A percentile compares a stretch with the other conserved stretches of the same genome.
Conservation (phyloP, 1,140 invertebrate species). For the Choristoneura fumiferana region DNA sequence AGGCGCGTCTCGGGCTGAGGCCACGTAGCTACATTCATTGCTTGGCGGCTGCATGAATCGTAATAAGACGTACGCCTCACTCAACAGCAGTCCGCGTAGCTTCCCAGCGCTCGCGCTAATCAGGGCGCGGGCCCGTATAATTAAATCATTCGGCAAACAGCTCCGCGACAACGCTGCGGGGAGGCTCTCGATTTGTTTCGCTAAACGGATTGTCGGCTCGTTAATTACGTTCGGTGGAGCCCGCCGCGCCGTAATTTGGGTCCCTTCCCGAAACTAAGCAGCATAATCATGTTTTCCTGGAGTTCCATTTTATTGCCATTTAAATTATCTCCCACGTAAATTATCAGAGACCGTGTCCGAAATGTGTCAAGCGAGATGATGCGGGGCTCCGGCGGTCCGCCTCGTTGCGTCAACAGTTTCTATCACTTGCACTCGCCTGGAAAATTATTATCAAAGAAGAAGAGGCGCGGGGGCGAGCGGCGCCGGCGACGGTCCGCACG, state of each 20-base stretch:
- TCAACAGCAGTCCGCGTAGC: too few species aligned
- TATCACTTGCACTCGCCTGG: background rate
- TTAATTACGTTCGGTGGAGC: background rate
- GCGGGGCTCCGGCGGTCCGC: background rate
- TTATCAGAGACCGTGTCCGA: background rate
- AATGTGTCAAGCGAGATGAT: background rate
- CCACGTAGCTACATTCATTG: too few species aligned
- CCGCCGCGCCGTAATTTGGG: background rate
- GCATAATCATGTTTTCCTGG: too few species aligned
- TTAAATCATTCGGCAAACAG: constrained; percentile 6
- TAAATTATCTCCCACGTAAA: too few species aligned
- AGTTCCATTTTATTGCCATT: too few species aligned
- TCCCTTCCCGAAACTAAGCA: background rate
- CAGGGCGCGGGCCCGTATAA: background rate
- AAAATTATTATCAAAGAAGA: background rate
- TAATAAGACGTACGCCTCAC: too few species aligned
- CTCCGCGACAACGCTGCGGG: background rate
- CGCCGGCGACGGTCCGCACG: background rate
- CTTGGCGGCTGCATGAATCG: too few species aligned
- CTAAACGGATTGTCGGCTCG: background rate
- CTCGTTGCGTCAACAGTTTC: background rate
- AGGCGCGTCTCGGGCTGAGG: too few species aligned
- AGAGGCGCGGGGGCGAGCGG: background rate
- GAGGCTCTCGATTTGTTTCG: background rate
- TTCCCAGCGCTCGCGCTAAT: background rate